Evolutionary conservation across 2,888 invertebrate species (phyloP).

Genomic region (Resseliella maxima): DNA sequence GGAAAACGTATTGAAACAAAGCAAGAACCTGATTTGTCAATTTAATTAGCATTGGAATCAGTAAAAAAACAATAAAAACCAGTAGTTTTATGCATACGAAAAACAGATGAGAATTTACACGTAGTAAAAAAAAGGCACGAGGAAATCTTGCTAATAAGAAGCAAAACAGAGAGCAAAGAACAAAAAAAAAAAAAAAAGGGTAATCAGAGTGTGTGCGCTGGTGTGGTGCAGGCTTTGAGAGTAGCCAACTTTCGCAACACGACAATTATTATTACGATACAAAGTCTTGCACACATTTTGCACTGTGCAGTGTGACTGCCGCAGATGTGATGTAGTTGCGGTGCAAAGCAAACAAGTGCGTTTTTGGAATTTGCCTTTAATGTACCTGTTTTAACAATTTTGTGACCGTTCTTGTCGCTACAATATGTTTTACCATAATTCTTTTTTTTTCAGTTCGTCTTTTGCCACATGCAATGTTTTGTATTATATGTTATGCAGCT

Average conservation of each 20-base stretch:
- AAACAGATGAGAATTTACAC: slow-evolving; percentile 11
- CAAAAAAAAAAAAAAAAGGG: too few species aligned
- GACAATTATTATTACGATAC: slow-evolving; percentile 48
- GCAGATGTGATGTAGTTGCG: neutral
- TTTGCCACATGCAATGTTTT: too few species aligned
- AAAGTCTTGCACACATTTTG: neutral
- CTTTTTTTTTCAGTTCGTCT: too few species aligned
- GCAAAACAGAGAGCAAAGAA: neutral
- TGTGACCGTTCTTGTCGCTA: slow-evolving; percentile 13
- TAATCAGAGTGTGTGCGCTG: too few species aligned
- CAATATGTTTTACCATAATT: slow-evolving; percentile 10
- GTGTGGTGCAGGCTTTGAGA: neutral
- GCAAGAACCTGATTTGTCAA: slow-evolving; percentile 40
- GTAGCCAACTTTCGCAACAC: neutral
- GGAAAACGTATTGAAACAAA: neutral
- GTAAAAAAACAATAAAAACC: neutral
- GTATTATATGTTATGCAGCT: too few species aligned
- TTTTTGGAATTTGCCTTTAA: slow-evolving; percentile 36
- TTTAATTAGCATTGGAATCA: slow-evolving; percentile 10
- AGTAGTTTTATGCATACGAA: neutral
- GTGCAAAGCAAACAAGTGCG: neutral
- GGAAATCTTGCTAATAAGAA: neutral
- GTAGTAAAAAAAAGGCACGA: neutral
- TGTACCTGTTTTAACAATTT: slow-evolving; percentile 22
- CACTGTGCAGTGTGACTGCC: neutral